Percentiles rank a stretch among this genome's conserved stretches.
These are phyloP conservation scores for Heloderma charlesbogerti DNA, from an alignment of 2,113 vertebrate species.

Conservation along the genomic window DNA sequence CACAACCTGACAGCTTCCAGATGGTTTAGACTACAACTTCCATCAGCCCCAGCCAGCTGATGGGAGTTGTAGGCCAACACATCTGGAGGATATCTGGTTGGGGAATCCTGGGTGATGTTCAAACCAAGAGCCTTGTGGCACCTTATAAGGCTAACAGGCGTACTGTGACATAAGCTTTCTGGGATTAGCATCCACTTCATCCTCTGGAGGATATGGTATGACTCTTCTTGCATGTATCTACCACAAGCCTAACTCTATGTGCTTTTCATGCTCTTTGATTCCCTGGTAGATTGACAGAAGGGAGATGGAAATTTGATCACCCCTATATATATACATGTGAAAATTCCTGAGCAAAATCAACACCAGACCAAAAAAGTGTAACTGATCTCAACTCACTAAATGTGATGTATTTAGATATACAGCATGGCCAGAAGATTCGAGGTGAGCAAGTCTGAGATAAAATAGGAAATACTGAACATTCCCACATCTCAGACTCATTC, in stretches of 20 bases:
- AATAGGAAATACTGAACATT: background rate
- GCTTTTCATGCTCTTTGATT: background rate
- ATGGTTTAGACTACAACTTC: no score
- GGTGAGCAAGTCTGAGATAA: background rate
- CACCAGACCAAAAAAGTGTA: background rate
- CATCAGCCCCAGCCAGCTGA: no score
- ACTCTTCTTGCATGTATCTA: background rate
- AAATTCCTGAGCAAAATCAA: background rate
- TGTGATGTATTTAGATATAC: background rate
- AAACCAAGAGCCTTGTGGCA: background rate
- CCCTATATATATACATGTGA: no score
- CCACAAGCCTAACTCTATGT: no score
- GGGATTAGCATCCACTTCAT: background rate
- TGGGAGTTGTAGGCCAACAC: no score
- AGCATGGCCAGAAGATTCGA: background rate
- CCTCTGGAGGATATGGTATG: background rate
- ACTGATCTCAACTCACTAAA: background rate
- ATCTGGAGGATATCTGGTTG: no score
- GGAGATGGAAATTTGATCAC: no score
- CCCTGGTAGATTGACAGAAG: background rate
- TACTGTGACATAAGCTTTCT: background rate
- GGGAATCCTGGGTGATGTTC: background rate
- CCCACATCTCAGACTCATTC: background rate
- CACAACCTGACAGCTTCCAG: no score
- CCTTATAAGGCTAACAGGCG: background rate